Evolutionary conservation across 2,888 invertebrate genomes (phyloP).

Genomic region (Dendrolimus pini): DNA sequence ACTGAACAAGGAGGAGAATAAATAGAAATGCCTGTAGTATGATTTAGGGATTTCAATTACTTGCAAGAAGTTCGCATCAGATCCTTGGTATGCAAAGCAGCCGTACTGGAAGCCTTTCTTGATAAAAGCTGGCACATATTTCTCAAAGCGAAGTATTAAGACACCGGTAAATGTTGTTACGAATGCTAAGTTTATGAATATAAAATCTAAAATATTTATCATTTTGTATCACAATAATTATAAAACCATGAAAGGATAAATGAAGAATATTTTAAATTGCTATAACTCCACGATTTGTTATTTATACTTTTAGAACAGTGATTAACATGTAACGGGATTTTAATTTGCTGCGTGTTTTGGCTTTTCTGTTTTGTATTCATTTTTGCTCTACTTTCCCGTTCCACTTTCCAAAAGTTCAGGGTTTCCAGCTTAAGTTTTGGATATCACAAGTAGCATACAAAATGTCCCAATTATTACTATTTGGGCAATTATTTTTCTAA

Average conservation of each 20-base stretch:
- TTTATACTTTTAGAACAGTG: neutral
- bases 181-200: constrained; percentile 58
- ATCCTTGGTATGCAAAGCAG: constrained; percentile 79
- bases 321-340: neutral
- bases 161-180: constrained; percentile 74
- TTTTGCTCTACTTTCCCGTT: too few relatives aligned
- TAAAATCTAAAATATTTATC: constrained; percentile 60
- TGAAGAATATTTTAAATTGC: too few relatives aligned
- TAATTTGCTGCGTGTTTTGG: neutral
- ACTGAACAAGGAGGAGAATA: constrained; percentile 79
- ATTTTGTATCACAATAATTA: constrained; percentile 7
- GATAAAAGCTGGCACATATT: constrained; percentile 80
- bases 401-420: too few relatives aligned
- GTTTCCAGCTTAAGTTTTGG: too few relatives aligned
- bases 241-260: too few relatives aligned
- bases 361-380: too few relatives aligned
- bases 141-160: constrained; percentile 80
- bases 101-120: constrained; percentile 84
- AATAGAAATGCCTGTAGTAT: constrained; percentile 89
- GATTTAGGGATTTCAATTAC: constrained; percentile 84
- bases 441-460: too few relatives aligned
- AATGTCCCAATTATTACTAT: too few relatives aligned
- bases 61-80: constrained; percentile 56
- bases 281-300: too few relatives aligned
- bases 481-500: too few relatives aligned